Evolutionary conservation across 2,113 vertebrate species (phyloP).

Genomic region (Platysteira castanea): DNA sequence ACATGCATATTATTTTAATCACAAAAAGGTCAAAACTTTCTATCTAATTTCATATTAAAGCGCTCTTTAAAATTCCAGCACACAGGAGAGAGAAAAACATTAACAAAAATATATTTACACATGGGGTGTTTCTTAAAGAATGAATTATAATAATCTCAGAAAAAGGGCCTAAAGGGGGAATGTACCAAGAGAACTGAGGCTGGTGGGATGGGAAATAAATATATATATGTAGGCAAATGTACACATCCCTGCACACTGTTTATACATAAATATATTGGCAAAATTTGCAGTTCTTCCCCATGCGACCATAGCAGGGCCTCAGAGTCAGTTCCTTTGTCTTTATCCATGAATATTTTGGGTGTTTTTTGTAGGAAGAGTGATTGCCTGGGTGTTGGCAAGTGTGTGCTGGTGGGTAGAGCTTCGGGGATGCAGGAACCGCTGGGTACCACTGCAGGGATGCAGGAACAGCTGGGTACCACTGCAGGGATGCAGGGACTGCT

Average conservation of each 20-base stretch:
- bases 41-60: slow-evolving; percentile 19
- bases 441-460: background rate
- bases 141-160: slow-evolving; percentile 13
- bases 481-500: background rate
- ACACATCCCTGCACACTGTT: background rate
- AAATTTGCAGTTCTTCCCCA: background rate
- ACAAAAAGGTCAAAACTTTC: slow-evolving; percentile 14
- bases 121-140: slow-evolving; percentile 35
- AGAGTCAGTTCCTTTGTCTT: background rate
- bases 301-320: background rate
- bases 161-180: background rate
- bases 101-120: slow-evolving; percentile 44
- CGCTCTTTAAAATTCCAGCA: background rate
- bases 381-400: background rate
- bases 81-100: slow-evolving; percentile 17
- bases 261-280: background rate
- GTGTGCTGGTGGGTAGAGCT: background rate
- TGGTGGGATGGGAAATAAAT: background rate
- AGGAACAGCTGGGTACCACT: background rate
- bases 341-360: background rate
- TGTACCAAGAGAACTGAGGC: background rate
- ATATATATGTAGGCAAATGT: background rate
- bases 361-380: background rate
- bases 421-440: background rate
- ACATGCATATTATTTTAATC: slow-evolving; percentile 6